A percentile compares a stretch with the other conserved stretches of the same genome.
These are phyloP conservation scores for Apodemia mormo DNA, from an alignment of 2,888 invertebrate genomes.

Conservation along the genomic window DNA sequence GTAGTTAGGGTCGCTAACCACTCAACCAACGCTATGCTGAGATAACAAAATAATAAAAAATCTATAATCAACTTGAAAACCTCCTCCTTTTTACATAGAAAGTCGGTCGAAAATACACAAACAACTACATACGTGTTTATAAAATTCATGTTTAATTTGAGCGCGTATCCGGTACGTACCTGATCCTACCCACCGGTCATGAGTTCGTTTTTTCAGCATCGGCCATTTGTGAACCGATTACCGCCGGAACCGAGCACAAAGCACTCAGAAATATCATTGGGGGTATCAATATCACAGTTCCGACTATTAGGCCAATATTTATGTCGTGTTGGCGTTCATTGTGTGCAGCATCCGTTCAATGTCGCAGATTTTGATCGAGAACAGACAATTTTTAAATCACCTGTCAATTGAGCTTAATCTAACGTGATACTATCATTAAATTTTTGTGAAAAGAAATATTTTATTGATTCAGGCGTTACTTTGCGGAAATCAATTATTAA, in stretches of 20 bases:
- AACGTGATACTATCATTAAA: background rate
- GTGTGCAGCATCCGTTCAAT: constrained; percentile 39
- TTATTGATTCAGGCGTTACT: no score
- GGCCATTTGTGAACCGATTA: constrained; percentile 58
- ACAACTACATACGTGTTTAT: background rate
- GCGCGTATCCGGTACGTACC: background rate
- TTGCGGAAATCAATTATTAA: no score
- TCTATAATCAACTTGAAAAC: no score
- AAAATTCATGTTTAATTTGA: constrained; percentile 4
- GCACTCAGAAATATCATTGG: constrained; percentile 64
- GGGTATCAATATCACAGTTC: constrained; percentile 75
- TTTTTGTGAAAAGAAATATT: background rate
- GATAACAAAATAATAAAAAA: no score
- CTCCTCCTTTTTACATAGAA: no score
- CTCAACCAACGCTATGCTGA: no score
- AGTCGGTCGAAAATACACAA: background rate
- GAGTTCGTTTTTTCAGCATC: constrained; percentile 34
- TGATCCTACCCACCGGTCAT: background rate
- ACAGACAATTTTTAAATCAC: background rate
- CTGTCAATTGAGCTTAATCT: background rate
- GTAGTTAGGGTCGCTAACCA: no score
- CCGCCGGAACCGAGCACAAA: constrained; percentile 74
- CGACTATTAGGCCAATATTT: constrained; percentile 75
- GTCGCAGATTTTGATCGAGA: constrained; percentile 6
- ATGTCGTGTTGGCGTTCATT: constrained; percentile 67